Evolutionary conservation across 1,140 invertebrate genomes (phyloP), one percentile per base, ranked within the genome.

Genomic region (Zaprionus ornatus): DNA sequence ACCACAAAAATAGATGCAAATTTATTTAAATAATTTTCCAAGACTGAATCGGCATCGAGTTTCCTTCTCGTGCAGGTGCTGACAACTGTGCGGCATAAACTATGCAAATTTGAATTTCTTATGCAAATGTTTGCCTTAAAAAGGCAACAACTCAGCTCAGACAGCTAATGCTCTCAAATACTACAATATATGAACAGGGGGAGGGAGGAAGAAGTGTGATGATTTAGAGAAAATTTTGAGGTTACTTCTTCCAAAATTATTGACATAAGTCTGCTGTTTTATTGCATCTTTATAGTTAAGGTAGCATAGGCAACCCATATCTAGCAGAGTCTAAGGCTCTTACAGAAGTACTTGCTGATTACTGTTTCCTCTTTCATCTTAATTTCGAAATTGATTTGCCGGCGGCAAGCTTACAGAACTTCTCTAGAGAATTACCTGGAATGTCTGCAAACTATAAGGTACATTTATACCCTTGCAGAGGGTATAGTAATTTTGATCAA

Each of bases 21-120:
- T 82, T 71, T 65, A 83, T 82, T 83, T 79, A 82, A 79, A 79
- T 82, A 52, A 77, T 82, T 66, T 42, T 40, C 27, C 45, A 35
- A 10, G 29, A n/a, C 66, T 42, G 40, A 25, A 15, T 56, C 61
- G 40, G 40, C 52, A 60, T 52, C 45, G 48, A 25, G 32, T n/a
- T 27, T 17, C 56, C 23, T 48, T 15, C 40, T 37, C 15, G 32
- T 55, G 4, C 40, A 57, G 64, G 35, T 57, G 59, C 59, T 63
- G 72, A 63, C 67, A 74, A 63, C 54, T 77, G 23, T 68, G 57
- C 52, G 57, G 19, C 17, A 60, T 75, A 76, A 81, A 72, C 79
- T 72, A 81, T 76, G 77, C 64, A 76, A 81, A 81, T 79, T 81
- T 81, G 67, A 64, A 81, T 72, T 79, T 72, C 77, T 81, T 77